phyloP scores from a whole-genome alignment of 64 coral and sea anemone genomes.

The Pocillopora damicornis region DNA sequence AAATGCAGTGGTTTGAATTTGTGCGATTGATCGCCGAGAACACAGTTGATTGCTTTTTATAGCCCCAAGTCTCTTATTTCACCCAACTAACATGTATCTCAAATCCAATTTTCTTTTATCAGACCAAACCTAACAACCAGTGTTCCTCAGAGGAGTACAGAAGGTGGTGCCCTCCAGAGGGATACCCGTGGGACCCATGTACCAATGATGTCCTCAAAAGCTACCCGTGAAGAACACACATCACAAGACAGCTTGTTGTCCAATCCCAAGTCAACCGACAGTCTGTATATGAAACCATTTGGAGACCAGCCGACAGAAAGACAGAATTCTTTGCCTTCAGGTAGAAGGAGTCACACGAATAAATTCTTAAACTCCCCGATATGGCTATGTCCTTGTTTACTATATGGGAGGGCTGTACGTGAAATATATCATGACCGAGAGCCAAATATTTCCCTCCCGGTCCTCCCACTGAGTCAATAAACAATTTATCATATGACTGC shows the following conservation, averaged over 20 bases:
- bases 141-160: background rate
- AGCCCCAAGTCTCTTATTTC: no score
- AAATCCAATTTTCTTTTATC: background rate
- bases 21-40: no score
- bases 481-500: no score
- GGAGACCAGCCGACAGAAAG: background rate
- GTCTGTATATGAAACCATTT: conserved; percentile 28
- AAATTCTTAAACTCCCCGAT: background rate
- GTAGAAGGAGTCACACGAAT: background rate
- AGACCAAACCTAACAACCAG: conserved; percentile 10
- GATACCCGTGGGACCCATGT: background rate
- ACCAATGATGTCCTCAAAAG: background rate
- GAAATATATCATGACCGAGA: no score
- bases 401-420: background rate
- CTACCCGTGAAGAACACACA: conserved; percentile 1
- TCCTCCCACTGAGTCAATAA: no score
- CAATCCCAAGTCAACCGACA: conserved; percentile 39
- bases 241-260: conserved; percentile 32
- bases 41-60: no score
- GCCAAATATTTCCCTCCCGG: no score
- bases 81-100: background rate
- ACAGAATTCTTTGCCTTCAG: background rate
- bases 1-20: no score
- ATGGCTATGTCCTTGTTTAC: background rate
- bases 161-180: conserved; percentile 16